phyloP scores from a whole-genome alignment of 2,797 vertebrate genomes.

The Bradypus variegatus region DNA sequence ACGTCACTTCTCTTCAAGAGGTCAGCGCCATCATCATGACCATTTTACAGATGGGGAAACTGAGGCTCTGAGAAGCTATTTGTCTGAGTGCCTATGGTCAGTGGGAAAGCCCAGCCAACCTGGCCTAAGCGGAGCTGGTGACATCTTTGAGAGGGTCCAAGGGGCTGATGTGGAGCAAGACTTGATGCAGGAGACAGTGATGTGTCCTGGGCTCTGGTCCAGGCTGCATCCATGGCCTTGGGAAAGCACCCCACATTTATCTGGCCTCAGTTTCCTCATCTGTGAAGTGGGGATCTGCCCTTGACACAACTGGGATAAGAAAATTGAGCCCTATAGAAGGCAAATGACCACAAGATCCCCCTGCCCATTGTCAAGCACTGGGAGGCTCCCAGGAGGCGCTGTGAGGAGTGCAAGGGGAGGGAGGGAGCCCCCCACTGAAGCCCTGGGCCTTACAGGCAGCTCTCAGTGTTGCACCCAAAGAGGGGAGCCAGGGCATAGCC shows the following conservation, averaged over 20 bases:
- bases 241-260: neutral
- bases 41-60: neutral
- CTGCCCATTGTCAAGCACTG: fast-evolving
- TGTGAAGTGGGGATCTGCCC: neutral
- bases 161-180: too few species aligned
- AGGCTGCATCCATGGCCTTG: neutral
- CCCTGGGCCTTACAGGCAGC: too few species aligned
- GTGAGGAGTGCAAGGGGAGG: too few species aligned
- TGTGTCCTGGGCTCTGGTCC: neutral
- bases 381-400: neutral
- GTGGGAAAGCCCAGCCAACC: fast-evolving
- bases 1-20: neutral
- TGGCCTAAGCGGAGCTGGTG: neutral
- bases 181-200: neutral
- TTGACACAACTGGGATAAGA: neutral
- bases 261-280: neutral
- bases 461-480: neutral
- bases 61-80: neutral
- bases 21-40: neutral
- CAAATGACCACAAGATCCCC: neutral
- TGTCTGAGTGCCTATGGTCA: neutral
- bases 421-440: fast-evolving
- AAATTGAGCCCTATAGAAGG: neutral
- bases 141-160: neutral
- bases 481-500: fast-evolving